Percentiles rank a stretch among this genome's conserved stretches.
Conservation (phyloP, 2,113 vertebrate genomes). For the Sphaerodactylus townsendi region DNA sequence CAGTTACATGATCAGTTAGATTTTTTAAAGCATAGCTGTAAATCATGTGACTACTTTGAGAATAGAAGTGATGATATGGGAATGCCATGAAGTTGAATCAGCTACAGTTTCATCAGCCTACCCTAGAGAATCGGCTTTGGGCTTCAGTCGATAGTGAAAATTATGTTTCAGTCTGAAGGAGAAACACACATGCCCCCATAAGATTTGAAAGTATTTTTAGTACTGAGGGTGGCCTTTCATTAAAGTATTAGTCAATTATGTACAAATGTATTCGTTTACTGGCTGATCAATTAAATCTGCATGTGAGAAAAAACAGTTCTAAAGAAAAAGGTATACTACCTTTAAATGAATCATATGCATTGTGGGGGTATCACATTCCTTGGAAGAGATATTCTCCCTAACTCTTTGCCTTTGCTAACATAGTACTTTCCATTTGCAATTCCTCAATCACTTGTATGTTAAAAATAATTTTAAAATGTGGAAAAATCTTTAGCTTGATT, state of each 20-base stretch:
- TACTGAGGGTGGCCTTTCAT: neutral
- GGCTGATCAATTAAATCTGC: neutral
- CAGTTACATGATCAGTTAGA: neutral
- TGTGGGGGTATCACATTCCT: neutral
- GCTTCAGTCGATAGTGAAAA: neutral
- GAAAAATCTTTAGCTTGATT: neutral
- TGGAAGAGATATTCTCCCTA: neutral
- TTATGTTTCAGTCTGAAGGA: neutral
- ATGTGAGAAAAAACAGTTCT: neutral
- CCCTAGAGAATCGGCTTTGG: neutral
- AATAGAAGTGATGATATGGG: neutral
- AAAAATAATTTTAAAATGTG: neutral
- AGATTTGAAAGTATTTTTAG: neutral
- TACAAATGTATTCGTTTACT: too few species aligned
- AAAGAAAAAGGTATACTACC: neutral
- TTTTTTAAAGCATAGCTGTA: neutral
- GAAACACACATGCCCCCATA: neutral
- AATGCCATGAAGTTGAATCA: neutral
- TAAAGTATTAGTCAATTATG: neutral
- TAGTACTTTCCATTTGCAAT: neutral
- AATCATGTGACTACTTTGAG: neutral
- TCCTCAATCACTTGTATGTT: neutral
- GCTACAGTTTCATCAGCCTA: neutral
- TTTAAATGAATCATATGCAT: neutral
- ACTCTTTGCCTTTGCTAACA: neutral